Conservation (phyloP, 2,888 invertebrate genomes). For the Clostera curtula region DNA sequence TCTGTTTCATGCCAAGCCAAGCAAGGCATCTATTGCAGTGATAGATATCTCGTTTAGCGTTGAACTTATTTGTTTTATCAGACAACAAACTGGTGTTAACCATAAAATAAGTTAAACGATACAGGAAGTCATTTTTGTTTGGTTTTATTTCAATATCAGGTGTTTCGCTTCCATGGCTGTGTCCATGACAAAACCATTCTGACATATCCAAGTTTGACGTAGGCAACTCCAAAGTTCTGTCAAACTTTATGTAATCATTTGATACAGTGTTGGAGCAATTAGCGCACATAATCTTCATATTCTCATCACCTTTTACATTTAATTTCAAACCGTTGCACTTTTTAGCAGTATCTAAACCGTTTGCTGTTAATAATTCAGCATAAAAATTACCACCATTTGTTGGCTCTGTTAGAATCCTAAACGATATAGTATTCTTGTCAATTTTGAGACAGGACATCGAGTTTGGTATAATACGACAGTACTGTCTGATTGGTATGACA, state of each 20-base stretch:
- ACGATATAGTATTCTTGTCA: conserved; percentile 59
- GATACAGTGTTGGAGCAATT: conserved; percentile 64
- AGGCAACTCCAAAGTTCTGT: conserved; percentile 77
- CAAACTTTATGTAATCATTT: conserved; percentile 63
- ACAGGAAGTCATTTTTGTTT: conserved; percentile 72
- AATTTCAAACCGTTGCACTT: conserved; percentile 37
- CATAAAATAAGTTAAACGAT: conserved; percentile 72
- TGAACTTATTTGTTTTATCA: conserved; percentile 60
- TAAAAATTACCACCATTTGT: conserved; percentile 63
- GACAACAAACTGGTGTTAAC: conserved; percentile 53
- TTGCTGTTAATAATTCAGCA: conserved; percentile 46
- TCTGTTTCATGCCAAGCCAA: conserved; percentile 72
- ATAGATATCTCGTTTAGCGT: conserved; percentile 54
- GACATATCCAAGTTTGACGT: conserved; percentile 74
- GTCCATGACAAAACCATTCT: conserved; percentile 80
- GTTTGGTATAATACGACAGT: conserved; percentile 64
- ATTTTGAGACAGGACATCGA: conserved; percentile 69
- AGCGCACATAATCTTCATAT: conserved; percentile 47
- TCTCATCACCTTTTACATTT: conserved; percentile 40
- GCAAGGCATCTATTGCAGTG: conserved; percentile 75
- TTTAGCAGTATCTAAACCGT: conserved; percentile 22
- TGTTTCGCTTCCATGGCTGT: conserved; percentile 36
- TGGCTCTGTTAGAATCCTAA: conserved; percentile 63
- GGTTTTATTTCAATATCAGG: conserved; percentile 45
- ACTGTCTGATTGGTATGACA: conserved; percentile 51